Base-by-base conservation (phyloP, 2,113 vertebrate species). In the Damaliscus lunatus region DNA sequence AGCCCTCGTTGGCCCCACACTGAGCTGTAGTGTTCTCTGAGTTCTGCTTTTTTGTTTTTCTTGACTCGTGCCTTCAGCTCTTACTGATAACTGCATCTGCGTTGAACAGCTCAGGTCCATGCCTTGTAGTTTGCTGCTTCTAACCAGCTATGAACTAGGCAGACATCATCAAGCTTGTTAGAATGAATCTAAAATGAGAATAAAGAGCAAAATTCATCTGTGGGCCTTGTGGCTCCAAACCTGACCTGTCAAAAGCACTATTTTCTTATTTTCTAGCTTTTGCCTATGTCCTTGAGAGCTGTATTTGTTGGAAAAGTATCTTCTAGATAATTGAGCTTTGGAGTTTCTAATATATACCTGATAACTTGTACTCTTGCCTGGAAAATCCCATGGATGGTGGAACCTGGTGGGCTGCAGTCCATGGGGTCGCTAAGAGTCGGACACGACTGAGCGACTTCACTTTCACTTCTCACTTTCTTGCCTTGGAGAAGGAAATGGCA, bases 51-150 rank as follows among this genome's bases (percentile, higher is more conserved):
- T 97, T 74, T 81, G 33, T 77, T 97, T 96, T 96, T 92, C 59
- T 87, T 94, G 8, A 95, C 62, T 71, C 36, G 5, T 96, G 60
- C 48, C 92, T 94, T 95, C 52, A 96, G 53, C 40, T 94, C 48
- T 92, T 95, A 31, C 29, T 93, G 46, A 36, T 96, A 59, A 36
- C 23, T 94, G 13, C 92, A 17, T 89, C 91, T 96, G 62, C 55
- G 12, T 87, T 97, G 94, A 97, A 13, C 67, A 96, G 33, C 31
- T 87, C 11, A 71, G 88, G 77, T 33, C 33, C 36, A 48, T 94
- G 67, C 43, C 31, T 94, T 96, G 87, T 92, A 96, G 87, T 94
- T 96, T 97, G 31, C 23, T 98, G 36, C 88, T 97, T 96, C 59
- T 97, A 95, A 90, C 53, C 52, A 94, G 43, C 40, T 88, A 4